Conservation (phyloP, 2,888 invertebrate genomes). For the Dermolepida albohirtum region DNA sequence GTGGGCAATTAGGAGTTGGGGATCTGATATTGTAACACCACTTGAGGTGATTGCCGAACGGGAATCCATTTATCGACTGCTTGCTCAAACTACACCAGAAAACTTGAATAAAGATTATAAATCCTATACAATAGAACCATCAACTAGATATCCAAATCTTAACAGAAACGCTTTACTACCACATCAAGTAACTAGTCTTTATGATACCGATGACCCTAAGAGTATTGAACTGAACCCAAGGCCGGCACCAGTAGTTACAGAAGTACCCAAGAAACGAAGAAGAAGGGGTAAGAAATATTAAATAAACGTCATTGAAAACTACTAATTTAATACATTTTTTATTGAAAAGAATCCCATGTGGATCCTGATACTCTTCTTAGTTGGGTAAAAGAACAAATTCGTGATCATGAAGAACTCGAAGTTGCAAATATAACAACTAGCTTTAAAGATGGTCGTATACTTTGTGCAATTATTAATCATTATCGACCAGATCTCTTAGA, state of each 20-base stretch:
- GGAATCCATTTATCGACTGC: slow-evolving; percentile 85
- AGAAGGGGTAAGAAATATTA: slow-evolving; percentile 67
- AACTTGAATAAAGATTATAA: slow-evolving; percentile 92
- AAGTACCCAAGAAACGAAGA: slow-evolving; percentile 75
- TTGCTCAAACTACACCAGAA: slow-evolving; percentile 96
- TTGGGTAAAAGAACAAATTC: slow-evolving; percentile 83
- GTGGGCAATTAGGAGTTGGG: slow-evolving; percentile 91
- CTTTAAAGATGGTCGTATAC: slow-evolving; percentile 75
- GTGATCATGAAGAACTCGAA: slow-evolving; percentile 71
- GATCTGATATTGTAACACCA: slow-evolving; percentile 75
- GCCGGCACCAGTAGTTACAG: slow-evolving; percentile 60
- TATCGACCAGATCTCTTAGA: slow-evolving; percentile 93
- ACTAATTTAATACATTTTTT: slow-evolving; percentile 9
- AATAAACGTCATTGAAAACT: slow-evolving; percentile 5
- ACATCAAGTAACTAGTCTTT: slow-evolving; percentile 78
- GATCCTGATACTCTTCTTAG: slow-evolving; percentile 80
- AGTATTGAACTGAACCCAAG: slow-evolving; percentile 68
- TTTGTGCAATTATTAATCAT: slow-evolving; percentile 82
- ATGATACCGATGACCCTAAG: slow-evolving; percentile 78
- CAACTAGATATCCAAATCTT: slow-evolving; percentile 87
- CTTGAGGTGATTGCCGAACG: slow-evolving; percentile 92
- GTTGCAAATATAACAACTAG: slow-evolving; percentile 77
- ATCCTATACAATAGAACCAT: slow-evolving; percentile 88
- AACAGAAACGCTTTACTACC: slow-evolving; percentile 81
- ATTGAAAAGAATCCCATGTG: slow-evolving; percentile 72